Evolutionary conservation across 2,113 vertebrate species (phyloP), one percentile per base, ranked within the genome.

Genomic region (Danionella cerebrum): DNA sequence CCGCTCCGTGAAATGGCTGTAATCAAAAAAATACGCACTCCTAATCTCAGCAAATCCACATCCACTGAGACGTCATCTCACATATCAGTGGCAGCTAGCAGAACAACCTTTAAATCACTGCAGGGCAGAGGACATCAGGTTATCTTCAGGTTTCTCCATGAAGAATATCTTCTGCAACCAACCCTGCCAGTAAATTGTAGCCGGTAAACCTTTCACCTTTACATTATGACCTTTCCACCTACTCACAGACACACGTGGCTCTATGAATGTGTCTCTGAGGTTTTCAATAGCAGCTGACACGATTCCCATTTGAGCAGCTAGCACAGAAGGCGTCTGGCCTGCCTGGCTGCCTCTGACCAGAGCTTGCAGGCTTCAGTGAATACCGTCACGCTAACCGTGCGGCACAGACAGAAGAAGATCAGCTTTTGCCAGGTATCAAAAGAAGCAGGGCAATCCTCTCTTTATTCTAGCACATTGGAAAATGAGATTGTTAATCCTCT

Each of bases 401-500:
- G 69, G 48, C 25, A 18, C 47, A 14, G 50, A 25, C 76, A 76
- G 73, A 78, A 76, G 70, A 70, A 66, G 62, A 78, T 74, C 72
- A 69, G 78, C 65, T 71, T 78, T 69, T 78, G 76, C 74, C 64
- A 70, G 78, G 82, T 81, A 82, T 85, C 76, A 81, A 80, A 83
- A 78, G 69, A 77, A 76, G 72, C 75, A 76, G 74, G 67, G 73
- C 80, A 84, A 85, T 82, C 83, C 82, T 79, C 78, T 85, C 80
- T 83, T 78, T 31, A 68, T 85, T 84, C 80, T 82, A 78, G 59
- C 78, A 68, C 69, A 74, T 68, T 80, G 78, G 86, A 78, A 76
- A 86, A 85, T 82, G 79, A 85, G 84, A 82, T 81, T 80, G 82
- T 84, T 89, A 89, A 88, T 86, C 85, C 83, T 71, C 74, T 6